A percentile compares a stretch with the other conserved stretches of the same genome.
phyloP scores from a whole-genome alignment of 2,888 invertebrate species.

The Chloromyia formosa region DNA sequence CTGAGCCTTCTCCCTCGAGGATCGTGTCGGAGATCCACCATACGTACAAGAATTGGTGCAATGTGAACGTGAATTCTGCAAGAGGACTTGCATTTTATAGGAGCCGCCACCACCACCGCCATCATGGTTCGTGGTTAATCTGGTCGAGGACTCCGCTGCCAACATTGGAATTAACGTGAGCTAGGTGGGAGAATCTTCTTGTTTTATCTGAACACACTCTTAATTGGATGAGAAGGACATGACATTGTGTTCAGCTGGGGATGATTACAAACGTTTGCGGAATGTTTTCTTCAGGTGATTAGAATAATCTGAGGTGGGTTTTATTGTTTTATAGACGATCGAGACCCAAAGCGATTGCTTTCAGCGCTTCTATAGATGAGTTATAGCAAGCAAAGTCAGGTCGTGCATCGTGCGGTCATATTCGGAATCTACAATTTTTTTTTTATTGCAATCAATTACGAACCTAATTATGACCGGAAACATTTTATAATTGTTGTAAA shows the following conservation, averaged over 20 bases:
- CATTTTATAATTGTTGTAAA: no score
- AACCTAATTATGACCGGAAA: no score
- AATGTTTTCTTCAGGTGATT: slow-evolving; percentile 41
- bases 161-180: slow-evolving; percentile 45
- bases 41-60: not conserved
- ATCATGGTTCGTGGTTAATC: not conserved
- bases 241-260: slow-evolving; percentile 39
- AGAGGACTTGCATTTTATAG: not conserved
- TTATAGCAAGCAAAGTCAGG: no score
- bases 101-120: not conserved
- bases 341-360: no score
- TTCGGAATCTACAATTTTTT: no score
- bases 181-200: slow-evolving; percentile 49
- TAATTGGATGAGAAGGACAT: slow-evolving; percentile 48
- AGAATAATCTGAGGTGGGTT: not conserved
- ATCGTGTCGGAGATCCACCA: no score
- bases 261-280: slow-evolving; percentile 40
- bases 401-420: no score
- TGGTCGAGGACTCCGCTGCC: not conserved
- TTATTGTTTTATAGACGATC: slow-evolving; percentile 4
- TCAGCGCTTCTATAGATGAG: no score
- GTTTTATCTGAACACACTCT: slow-evolving; percentile 47
- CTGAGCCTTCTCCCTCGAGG: not conserved
- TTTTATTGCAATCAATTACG: no score
- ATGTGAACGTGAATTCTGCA: not conserved